Conservation (phyloP, 23 tunicate species). For the Styela clava region DNA sequence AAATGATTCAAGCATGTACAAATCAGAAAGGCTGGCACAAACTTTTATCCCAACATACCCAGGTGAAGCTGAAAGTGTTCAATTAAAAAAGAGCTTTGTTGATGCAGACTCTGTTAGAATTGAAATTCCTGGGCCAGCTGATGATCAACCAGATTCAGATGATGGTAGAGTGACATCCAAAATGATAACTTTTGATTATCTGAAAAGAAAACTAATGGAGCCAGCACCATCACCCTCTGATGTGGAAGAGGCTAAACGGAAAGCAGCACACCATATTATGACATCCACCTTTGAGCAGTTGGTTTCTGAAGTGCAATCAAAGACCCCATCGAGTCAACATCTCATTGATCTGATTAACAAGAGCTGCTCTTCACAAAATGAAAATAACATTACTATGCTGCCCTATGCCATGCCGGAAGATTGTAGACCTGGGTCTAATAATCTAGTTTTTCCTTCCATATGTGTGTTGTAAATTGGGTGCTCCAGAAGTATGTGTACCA, state of each 20-base stretch:
- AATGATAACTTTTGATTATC: constrained; percentile 62
- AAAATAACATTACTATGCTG: neutral
- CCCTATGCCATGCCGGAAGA: neutral
- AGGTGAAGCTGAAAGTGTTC: constrained; percentile 48
- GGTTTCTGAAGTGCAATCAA: constrained; percentile 73
- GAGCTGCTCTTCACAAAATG: neutral
- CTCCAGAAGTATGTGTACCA: too few relatives aligned
- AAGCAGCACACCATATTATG: constrained; percentile 55
- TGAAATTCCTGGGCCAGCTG: constrained; percentile 30
- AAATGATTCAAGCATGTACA: constrained; percentile 53
- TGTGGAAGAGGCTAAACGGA: constrained; percentile 17
- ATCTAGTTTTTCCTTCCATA: constrained; percentile 18
- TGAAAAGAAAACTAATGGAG: constrained; percentile 53
- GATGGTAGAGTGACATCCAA: constrained; percentile 51
- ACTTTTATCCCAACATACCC: constrained; percentile 51
- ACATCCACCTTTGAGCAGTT: constrained; percentile 83
- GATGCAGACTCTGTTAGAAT: constrained; percentile 75
- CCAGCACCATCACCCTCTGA: constrained; percentile 34
- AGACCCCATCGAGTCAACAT: constrained; percentile 16
- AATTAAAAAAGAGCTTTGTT: constrained; percentile 29
- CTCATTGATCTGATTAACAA: neutral
- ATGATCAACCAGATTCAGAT: constrained; percentile 5
- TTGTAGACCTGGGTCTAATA: neutral
- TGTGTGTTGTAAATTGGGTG: constrained; percentile 27
- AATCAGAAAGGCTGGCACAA: constrained; percentile 53